Evolutionary conservation across 2,888 invertebrate species (phyloP), one percentile per base, ranked within the genome.

Genomic region (Sepioteuthis lessoniana): DNA sequence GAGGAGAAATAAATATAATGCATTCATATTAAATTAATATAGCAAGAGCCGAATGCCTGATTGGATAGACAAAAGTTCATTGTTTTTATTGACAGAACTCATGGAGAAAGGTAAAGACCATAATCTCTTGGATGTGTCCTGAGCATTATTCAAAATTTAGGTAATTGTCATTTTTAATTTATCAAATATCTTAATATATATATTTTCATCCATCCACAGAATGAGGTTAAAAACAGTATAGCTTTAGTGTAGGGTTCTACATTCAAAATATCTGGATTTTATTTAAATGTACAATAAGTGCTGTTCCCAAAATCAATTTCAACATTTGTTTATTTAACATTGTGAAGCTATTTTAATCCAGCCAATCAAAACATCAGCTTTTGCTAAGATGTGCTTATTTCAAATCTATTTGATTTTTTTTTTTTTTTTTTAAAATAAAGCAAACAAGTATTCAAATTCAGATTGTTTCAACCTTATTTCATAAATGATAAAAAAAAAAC

Each of bases 21-120:
- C 76, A 76, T 76, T 76, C n/a, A 76, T n/a, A 76, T 76, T 16
- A 16, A 76, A 76, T 76, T 76, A 76, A 16, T n/a, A 76, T 76
- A 76, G 76, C 31, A 76, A 76, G 76, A 76, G 76, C 76, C n/a
- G 76, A 76, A 76, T 76, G 76, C n/a, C 35, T 76, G 76, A 76
- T 76, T 76, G 76, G 76, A 76, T 55, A 55, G 55, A 55, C 55
- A 55, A 76, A 76, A 21, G n/a, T 28, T 8, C 0, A n/a, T 1
- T 76, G n/a, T 35, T 35, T 76, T 1, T 76, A n/a, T n/a, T 76
- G 31, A 76, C 76, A n/a, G 76, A 76, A 76, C 76, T n/a, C n/a
- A 35, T 2, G 0, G 31, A 76, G n/a, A 31, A 76, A 76, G 47
- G 47, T 47, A 19, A 55, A 55, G 25, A 55, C 25, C 55, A 55